Conservation (phyloP, 2,888 invertebrate species). For the Liopterus haemorrhoidalis region DNA sequence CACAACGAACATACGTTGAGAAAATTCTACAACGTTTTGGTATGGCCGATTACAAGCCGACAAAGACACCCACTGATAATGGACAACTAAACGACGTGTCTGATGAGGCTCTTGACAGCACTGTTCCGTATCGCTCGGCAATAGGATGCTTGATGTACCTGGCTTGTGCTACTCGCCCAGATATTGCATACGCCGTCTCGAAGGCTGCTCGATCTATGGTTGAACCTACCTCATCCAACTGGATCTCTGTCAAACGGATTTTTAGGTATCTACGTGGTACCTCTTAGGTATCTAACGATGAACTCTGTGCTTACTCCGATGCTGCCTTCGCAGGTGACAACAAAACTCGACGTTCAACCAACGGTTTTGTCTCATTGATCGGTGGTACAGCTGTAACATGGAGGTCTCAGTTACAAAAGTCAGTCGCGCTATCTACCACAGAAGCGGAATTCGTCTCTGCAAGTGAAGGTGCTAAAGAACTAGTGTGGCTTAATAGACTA, state of each 20-base stretch:
- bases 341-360: conserved; percentile 18
- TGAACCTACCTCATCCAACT: conserved; percentile 19
- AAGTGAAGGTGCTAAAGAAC: conserved; percentile 32
- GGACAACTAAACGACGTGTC: conserved; percentile 12
- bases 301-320: conserved; percentile 24
- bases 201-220: conserved; percentile 27
- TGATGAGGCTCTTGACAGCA: conserved; percentile 13
- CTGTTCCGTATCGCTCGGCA: conserved; percentile 25
- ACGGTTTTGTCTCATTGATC: conserved; percentile 21
- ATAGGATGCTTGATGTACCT: conserved; percentile 22
- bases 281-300: conserved; percentile 7
- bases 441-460: conserved; percentile 33
- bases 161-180: conserved; percentile 29
- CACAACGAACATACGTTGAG: conserved; percentile 25
- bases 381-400: conserved; percentile 20
- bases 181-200: conserved; percentile 29
- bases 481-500: conserved; percentile 34
- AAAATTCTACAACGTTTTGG: conserved; percentile 24
- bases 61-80: conserved; percentile 26
- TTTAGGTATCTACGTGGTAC: conserved; percentile 24
- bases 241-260: conserved; percentile 21
- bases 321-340: conserved; percentile 26
- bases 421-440: conserved; percentile 12
- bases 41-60: conserved; percentile 25
- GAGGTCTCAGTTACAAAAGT: conserved; percentile 21